Evolutionary conservation across 1,140 invertebrate genomes (phyloP), one percentile per base, ranked within the genome.

Genomic region (Trinorchestia longiramus): DNA sequence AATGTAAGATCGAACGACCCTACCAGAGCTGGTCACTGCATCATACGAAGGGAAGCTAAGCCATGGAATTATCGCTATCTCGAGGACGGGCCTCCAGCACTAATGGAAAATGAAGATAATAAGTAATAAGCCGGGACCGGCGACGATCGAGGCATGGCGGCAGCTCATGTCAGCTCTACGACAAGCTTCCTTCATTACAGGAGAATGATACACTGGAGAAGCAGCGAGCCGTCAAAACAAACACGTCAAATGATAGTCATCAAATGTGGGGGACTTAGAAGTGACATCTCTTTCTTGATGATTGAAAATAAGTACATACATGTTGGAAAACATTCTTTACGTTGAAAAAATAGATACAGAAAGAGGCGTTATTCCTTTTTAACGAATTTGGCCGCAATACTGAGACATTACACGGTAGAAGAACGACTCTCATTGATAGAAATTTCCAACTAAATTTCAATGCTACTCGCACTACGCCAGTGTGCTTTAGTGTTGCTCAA

Each of bases 101-200:
- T 94, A 94, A 94, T 94, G 92, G 92, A 94, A 94, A 94, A 94
- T 45, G 43, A 47, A 94, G 92, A 94, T 94, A 94, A 94, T 94
- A 94, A 44, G 44, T 94, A 44, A 94, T 94, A 94, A 94, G 92
- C 92, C 44, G 43, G 23, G 92, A n/a, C 88, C 43, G 88, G 88
- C 3, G 88, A 90, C 88, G 88, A 90, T 77, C 62, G 88, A 90
- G 43, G 88, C 88, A 42, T 43, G 28, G 62, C 88, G 88, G 88
- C 4, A 90, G 88, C 88, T 90, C 88, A 90, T 28, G 88, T 90
- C 88, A 90, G 41, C 42, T 90, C 15, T 42, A 42, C 11, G 88
- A 90, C 88, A 43, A 90, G 88, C 88, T 42, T 15, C 88, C 88
- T 42, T 41, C 88, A 90, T 90, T 90, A 90, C n/a, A 11, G 28